Percentiles rank a stretch among this genome's conserved stretches.
These are phyloP conservation scores for Bombus polaris DNA, from an alignment of 1,140 invertebrate genomes.

Conservation along the genomic window DNA sequence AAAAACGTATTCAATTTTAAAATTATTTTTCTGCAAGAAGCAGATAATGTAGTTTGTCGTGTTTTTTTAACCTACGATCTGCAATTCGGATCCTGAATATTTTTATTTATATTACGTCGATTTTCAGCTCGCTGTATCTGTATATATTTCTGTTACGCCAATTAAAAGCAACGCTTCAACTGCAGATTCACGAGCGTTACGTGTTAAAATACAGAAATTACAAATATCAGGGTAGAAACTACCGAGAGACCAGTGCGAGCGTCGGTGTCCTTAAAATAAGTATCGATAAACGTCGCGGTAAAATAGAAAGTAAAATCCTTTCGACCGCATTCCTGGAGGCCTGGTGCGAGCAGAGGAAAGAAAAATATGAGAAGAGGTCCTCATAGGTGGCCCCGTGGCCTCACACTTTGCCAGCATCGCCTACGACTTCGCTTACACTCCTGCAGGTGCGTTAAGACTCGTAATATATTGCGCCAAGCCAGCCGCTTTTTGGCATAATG, in stretches of 20 bases:
- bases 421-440: constrained; percentile 55
- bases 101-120: no score
- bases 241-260: constrained; percentile 20
- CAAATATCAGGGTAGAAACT: constrained; percentile 43
- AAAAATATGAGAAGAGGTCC: constrained; percentile 60
- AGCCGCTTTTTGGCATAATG: constrained; percentile 51
- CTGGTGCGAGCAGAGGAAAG: constrained; percentile 57
- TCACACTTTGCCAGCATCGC: constrained; percentile 65
- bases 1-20: no score
- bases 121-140: no score
- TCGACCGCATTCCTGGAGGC: constrained; percentile 65
- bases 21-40: no score
- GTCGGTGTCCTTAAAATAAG: constrained; percentile 65
- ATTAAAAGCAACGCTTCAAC: constrained; percentile 14
- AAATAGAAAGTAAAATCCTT: constrained; percentile 70
- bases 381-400: constrained; percentile 70
- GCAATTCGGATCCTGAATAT: no score
- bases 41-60: no score
- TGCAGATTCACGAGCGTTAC: constrained; percentile 6
- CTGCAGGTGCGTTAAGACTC: constrained; percentile 54
- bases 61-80: no score
- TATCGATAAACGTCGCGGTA: constrained; percentile 69
- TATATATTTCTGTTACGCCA: neutral
- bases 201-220: constrained; percentile 48
- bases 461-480: constrained; percentile 58